Base-by-base conservation (phyloP, 2,113 vertebrate species). In the Nyctereutes procyonoides region DNA sequence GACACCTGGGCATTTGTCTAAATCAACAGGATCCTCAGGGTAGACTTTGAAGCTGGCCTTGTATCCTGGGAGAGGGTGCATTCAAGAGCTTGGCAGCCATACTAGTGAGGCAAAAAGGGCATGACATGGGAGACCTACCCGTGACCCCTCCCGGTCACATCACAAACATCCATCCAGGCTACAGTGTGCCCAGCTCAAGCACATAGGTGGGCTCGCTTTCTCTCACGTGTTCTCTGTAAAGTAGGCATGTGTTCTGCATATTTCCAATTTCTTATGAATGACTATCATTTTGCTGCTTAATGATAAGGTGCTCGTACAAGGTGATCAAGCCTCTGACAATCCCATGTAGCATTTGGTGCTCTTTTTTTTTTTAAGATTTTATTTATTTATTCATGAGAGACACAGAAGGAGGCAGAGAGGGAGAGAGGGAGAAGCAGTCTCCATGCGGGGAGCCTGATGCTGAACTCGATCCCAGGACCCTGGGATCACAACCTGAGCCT, bases 171-270 rank as follows among this genome's bases (percentile, higher is more conserved):
- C 10, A n/a, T 58, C 13, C 2, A 1, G 8, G 5, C 5, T 35
- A 22, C 26, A 76, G 6, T 1, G 13, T 19, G 38, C 24, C 32
- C 26, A 16, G 0, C 2, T 1, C 76, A 38, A 51, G 11, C 74
- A 2, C 0, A 9, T 0, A 1, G 17, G 28, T 4, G 32, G 10
- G 24, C 19, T 16, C 19, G 3, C 71, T 69, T 60, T 12, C 35
- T 28, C 84, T 58, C 82, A 28, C 69, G 1, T 0, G 0, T 8
- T 10, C 43, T 14, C 32, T 9, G 10, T 58, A n/a, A 43, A 69
- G 55, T 76, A 55, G 35, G 5, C 0, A 0, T 0, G 1, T 15
- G 10, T 16, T 19, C 82, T 3, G 0, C 0, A 0, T 12, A 15
- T 32, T 26, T 30, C 51, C 60, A n/a, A 1, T 6, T 35, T 5